Conservation (phyloP, 2,888 invertebrate genomes). For the Apamea crenata region DNA sequence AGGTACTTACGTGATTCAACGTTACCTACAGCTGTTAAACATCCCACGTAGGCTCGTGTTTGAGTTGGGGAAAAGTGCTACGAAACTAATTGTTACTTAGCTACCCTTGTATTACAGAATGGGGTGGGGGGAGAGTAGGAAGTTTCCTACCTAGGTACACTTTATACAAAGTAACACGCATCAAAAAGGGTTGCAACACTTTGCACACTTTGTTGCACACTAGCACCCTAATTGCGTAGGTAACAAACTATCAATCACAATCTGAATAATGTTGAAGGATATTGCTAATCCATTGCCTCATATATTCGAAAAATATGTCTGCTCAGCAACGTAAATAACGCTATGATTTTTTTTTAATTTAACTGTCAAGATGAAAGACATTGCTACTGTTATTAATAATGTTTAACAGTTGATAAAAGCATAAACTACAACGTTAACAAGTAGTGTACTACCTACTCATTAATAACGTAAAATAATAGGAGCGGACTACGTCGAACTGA, state of each 20-base stretch:
- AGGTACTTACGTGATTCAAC: neutral
- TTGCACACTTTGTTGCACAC: too few species aligned
- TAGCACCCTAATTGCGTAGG: neutral
- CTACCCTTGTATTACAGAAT: conserved; percentile 26
- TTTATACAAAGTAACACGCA: neutral
- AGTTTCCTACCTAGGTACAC: neutral
- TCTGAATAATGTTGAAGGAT: neutral
- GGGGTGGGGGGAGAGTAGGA: neutral
- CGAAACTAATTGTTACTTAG: conserved; percentile 51
- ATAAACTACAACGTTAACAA: neutral
- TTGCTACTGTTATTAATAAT: neutral
- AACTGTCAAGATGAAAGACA: neutral
- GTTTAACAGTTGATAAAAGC: neutral
- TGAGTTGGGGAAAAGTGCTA: conserved; percentile 43
- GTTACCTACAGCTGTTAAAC: conserved; percentile 18
- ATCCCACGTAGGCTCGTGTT: conserved; percentile 29
- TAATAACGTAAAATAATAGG: neutral
- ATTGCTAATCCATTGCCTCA: neutral
- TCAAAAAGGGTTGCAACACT: neutral
- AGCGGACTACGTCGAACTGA: neutral
- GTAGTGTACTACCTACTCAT: neutral
- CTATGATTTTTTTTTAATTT: neutral
- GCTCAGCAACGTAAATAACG: neutral
- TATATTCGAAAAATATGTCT: neutral
- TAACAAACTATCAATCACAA: neutral